These are phyloP conservation scores for Montipora efflorescens DNA, from an alignment of 64 coral and sea anemone genomes.

Conservation along the genomic window DNA sequence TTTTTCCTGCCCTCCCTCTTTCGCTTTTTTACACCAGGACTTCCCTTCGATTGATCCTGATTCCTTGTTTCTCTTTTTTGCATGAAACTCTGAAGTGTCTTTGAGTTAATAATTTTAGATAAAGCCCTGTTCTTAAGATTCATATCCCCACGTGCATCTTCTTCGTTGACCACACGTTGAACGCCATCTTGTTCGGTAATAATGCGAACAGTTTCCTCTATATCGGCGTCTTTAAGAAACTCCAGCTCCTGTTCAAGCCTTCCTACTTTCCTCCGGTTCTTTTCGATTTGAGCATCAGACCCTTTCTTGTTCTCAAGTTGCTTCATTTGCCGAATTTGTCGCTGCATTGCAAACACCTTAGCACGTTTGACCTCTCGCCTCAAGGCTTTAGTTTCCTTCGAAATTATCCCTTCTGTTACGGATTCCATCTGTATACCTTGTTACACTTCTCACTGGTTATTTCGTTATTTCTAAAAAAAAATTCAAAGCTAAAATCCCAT, in stretches of 20 bases:
- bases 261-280: constrained; percentile 71
- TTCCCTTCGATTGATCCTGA: not conserved
- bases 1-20: not conserved
- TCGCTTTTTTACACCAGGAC: not conserved
- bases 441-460: not conserved
- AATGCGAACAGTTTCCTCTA: constrained; percentile 37
- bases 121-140: constrained; percentile 27
- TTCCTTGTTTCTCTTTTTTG: not conserved
- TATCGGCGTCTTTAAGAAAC: constrained; percentile 53
- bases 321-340: constrained; percentile 59
- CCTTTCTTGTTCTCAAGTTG: constrained; percentile 72
- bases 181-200: not conserved
- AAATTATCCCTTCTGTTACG: not conserved
- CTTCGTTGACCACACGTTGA: not conserved
- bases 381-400: constrained; percentile 17
- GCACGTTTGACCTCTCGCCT: constrained; percentile 67
- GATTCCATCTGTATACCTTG: not conserved
- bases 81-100: constrained; percentile 1
- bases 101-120: constrained; percentile 15
- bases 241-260: constrained; percentile 71
- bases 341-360: constrained; percentile 71
- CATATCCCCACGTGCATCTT: not conserved
- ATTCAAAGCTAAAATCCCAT: not conserved
- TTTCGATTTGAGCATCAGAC: constrained; percentile 51
- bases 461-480: not conserved